phyloP scores from a whole-genome alignment of 1,140 invertebrate species.

The Lamellibrachia luymesi region DNA sequence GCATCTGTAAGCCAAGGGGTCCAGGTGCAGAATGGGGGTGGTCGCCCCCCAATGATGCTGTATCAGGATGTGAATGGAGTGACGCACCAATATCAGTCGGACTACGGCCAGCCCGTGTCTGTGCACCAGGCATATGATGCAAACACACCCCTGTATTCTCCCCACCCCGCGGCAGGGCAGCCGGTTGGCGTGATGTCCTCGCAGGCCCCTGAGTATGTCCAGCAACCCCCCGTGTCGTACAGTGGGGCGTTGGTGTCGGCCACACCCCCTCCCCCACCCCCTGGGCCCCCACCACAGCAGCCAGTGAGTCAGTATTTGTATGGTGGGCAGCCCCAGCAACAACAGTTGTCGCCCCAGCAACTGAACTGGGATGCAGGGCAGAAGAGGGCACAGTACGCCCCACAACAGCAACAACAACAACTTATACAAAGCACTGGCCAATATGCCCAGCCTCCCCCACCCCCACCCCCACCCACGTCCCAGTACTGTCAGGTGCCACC shows the following conservation, averaged over 20 bases:
- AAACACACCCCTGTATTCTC: neutral
- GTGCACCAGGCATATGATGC: neutral
- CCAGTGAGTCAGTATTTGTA: neutral
- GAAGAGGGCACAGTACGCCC: neutral
- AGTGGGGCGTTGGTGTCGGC: neutral
- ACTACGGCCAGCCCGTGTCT: neutral
- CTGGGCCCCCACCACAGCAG: neutral
- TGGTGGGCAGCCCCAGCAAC: neutral
- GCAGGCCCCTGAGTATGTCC: neutral
- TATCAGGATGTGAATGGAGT: neutral
- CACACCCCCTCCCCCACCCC: constrained; percentile 8
- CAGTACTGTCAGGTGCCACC: constrained; percentile 24
- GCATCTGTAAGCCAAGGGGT: neutral
- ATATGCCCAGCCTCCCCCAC: constrained; percentile 17
- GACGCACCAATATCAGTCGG: neutral
- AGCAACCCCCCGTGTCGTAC: neutral
- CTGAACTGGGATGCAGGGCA: neutral
- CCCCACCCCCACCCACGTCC: neutral
- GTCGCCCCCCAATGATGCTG: neutral
- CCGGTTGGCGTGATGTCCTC: neutral
- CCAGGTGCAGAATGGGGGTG: neutral
- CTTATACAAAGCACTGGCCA: neutral
- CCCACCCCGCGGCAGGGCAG: neutral
- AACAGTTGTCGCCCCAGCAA: neutral
- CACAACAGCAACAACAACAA: constrained; percentile 23